Conservation (phyloP, 2,113 vertebrate species). For the Enhydra lutris region DNA sequence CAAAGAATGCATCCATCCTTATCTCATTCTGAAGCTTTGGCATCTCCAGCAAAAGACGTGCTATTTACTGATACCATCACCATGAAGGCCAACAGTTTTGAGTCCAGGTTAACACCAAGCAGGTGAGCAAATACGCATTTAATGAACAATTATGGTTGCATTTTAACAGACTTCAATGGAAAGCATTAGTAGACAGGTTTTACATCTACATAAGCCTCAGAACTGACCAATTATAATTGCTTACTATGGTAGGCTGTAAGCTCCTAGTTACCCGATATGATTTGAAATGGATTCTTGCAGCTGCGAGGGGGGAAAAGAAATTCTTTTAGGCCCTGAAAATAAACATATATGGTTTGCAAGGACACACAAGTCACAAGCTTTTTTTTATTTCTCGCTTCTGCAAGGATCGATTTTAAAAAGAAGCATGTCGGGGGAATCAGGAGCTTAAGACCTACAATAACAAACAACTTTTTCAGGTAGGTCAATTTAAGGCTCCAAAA, state of each 20-base stretch:
- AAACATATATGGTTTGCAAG: constrained; percentile 54
- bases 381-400: constrained; percentile 79
- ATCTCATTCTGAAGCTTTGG: constrained; percentile 96
- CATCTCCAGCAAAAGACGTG: constrained; percentile 97
- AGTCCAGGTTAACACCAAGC: constrained; percentile 96
- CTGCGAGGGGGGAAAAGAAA: constrained; percentile 73
- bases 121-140: constrained; percentile 84
- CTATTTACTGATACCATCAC: constrained; percentile 98
- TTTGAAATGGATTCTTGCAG: constrained; percentile 80
- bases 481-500: constrained; percentile 75
- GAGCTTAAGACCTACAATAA: constrained; percentile 81
- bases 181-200: constrained; percentile 34
- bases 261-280: constrained; percentile 74
- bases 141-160: background rate
- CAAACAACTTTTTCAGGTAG: constrained; percentile 80
- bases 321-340: constrained; percentile 68
- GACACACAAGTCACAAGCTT: constrained; percentile 74
- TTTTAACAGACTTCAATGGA: constrained; percentile 17
- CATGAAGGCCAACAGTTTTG: constrained; percentile 98
- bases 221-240: constrained; percentile 37
- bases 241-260: constrained; percentile 67
- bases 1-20: constrained; percentile 98
- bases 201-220: background rate
- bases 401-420: constrained; percentile 81
- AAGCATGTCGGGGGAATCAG: constrained; percentile 80